Evolutionary conservation across 2,797 vertebrate genomes (phyloP), one percentile per base, ranked within the genome.

Genomic region (Bryconaethiops microstoma): DNA sequence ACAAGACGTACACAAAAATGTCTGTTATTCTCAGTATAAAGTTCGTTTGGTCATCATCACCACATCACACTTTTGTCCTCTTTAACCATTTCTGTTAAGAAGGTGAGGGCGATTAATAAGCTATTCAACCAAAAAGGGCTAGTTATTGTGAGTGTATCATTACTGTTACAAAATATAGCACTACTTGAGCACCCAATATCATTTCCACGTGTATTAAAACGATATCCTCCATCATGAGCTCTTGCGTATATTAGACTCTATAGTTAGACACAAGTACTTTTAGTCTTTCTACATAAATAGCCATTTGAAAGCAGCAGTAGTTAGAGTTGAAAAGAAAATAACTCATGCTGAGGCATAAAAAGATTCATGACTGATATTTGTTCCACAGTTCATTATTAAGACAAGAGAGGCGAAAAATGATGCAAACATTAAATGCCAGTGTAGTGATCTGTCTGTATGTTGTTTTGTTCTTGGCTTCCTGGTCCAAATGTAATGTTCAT

Each of bases 401-500:
- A 77, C 76, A 54, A 57, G 25, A 77, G 50, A 48, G 48, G 21
- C 55, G 39, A 81, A 62, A 62, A 21, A 64, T 7, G 16, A 78
- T 78, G 76, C 81, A 81, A 84, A 81, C 71, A 81, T 7, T 57
- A 17, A 50, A 54, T 16, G 63, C 55, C 52, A 25, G 29, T 39
- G 48, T 16, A 80, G 78, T 16, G 21, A 83, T 65, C 67, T 17
- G 52, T 74, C 48, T 29, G 16, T 19, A 55, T 48, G 8, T 57
- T 40, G 23, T 63, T 64, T 74, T 73, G 69, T 72, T 79, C 40
- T 1, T 50, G 48, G n/a, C 23, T 65, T 16, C 19, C 39, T 67
- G 29, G 50, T 78, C 64, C 10, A 4, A 68, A 42, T 12, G 14
- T 40, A 40, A 45, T 13, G 64, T 42, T 42, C n/a, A n/a, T 42